Percentiles rank a stretch among this genome's conserved stretches.
Evolutionary conservation across 2,797 vertebrate genomes (phyloP).

Genomic region (Ctenopoma multispine): DNA sequence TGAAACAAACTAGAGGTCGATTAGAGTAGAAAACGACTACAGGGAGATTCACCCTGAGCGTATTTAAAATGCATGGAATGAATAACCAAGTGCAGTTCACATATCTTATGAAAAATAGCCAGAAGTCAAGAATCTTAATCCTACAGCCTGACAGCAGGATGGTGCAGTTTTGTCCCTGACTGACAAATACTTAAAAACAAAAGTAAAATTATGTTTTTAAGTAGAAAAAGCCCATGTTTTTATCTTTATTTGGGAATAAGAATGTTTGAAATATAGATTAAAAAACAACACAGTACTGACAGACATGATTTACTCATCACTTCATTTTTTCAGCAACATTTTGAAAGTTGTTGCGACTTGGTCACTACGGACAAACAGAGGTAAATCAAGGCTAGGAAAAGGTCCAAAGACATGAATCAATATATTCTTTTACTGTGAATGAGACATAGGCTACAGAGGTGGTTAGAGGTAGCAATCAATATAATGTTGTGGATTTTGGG

Average conservation of each 20-base stretch:
- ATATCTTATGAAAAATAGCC: slow-evolving; percentile 33
- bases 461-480: neutral
- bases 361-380: neutral
- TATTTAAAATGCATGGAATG: slow-evolving; percentile 64
- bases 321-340: too few species aligned
- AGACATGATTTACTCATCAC: neutral
- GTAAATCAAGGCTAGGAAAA: neutral
- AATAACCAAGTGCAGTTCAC: slow-evolving; percentile 44
- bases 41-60: slow-evolving; percentile 39
- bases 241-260: neutral
- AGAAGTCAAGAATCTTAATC: slow-evolving; percentile 41
- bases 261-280: too few species aligned
- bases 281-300: neutral
- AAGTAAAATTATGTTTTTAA: neutral
- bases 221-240: neutral
- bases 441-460: neutral
- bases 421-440: slow-evolving; percentile 4
- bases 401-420: neutral
- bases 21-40: slow-evolving; percentile 55
- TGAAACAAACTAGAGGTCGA: slow-evolving; percentile 73
- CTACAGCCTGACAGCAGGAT: slow-evolving; percentile 10
- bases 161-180: slow-evolving; percentile 3
- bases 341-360: neutral
- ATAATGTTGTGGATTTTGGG: neutral
- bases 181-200: neutral